Percentiles rank a stretch among this genome's conserved stretches.
Conservation (phyloP, 1,140 invertebrate genomes). For the Drosophila serrata region DNA sequence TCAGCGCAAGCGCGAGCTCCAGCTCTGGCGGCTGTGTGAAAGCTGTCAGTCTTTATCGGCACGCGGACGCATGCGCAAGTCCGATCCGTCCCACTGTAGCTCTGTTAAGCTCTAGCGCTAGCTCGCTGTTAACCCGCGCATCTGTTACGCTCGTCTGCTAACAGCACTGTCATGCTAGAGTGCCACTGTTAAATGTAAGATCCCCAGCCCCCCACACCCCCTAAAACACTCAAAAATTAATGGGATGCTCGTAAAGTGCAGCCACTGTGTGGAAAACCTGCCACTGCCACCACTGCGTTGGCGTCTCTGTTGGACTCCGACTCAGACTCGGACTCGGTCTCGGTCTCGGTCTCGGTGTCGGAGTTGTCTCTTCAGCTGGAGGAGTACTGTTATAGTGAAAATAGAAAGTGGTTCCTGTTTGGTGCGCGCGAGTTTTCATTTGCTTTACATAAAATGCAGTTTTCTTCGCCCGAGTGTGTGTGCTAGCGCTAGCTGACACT, state of each 20-base stretch:
- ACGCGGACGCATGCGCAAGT: slow-evolving; percentile 68
- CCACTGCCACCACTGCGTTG: slow-evolving; percentile 29
- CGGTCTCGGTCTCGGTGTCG: slow-evolving; percentile 1
- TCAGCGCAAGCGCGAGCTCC: slow-evolving; percentile 13
- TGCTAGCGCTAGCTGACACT: slow-evolving; percentile 38
- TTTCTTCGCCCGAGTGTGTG: slow-evolving; percentile 28
- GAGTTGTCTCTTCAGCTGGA: slow-evolving; percentile 40
- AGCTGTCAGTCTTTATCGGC: slow-evolving; percentile 75
- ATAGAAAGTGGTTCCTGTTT: slow-evolving; percentile 85
- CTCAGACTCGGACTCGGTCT: background rate
- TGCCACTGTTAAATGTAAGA: slow-evolving; percentile 45
- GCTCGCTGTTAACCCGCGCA: background rate
- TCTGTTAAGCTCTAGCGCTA: background rate
- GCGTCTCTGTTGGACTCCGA: slow-evolving; percentile 30
- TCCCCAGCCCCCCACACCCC: slow-evolving; percentile 3
- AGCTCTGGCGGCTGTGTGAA: slow-evolving; percentile 62
- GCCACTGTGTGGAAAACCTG: slow-evolving; percentile 57
- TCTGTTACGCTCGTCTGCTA: slow-evolving; percentile 44
- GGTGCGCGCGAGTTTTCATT: slow-evolving; percentile 80
- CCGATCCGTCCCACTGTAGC: slow-evolving; percentile 23
- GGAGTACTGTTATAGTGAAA: slow-evolving; percentile 84
- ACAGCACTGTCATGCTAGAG: slow-evolving; percentile 44
- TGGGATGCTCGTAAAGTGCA: slow-evolving; percentile 60
- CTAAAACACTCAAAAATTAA: slow-evolving; percentile 49
- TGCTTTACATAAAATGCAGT: slow-evolving; percentile 79